Percentiles rank a stretch among this genome's conserved stretches.
These are phyloP conservation scores for Myiotriccus ornatus DNA, from an alignment of 2,797 vertebrate species.

Conservation along the genomic window DNA sequence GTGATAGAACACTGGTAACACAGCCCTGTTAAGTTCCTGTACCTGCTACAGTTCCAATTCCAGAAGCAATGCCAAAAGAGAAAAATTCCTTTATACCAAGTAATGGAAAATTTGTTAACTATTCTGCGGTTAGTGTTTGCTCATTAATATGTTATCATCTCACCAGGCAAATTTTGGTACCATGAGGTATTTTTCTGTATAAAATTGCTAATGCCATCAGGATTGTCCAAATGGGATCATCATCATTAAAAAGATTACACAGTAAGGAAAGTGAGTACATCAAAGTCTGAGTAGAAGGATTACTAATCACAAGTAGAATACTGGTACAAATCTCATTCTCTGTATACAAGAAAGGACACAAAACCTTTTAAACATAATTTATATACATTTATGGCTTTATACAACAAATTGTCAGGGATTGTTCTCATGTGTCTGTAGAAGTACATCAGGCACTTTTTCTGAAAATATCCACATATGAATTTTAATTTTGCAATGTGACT, in stretches of 20 bases:
- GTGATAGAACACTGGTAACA: constrained; percentile 38
- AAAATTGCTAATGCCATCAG: constrained; percentile 63
- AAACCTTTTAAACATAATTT: constrained; percentile 81
- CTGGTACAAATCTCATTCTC: constrained; percentile 59
- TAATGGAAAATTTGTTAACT: constrained; percentile 47
- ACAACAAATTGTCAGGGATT: constrained; percentile 84
- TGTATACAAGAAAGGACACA: constrained; percentile 72
- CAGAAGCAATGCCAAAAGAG: constrained; percentile 27
- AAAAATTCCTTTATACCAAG: constrained; percentile 45
- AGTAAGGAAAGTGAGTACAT: constrained; percentile 23
- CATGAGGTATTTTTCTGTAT: constrained; percentile 61
- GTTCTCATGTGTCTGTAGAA: constrained; percentile 80
- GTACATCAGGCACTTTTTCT: constrained; percentile 85
- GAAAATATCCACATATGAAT: constrained; percentile 73
- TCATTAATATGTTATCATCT: constrained; percentile 15
- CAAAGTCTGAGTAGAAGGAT: constrained; percentile 25
- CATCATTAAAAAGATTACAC: constrained; percentile 38
- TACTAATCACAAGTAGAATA: constrained; percentile 66
- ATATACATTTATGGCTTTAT: constrained; percentile 92
- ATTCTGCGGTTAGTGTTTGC: constrained; percentile 62
- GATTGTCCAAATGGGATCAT: constrained; percentile 63
- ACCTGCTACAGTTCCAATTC: constrained; percentile 47
- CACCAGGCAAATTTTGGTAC: constrained; percentile 36
- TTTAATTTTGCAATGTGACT: constrained; percentile 66
- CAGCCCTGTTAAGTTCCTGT: constrained; percentile 38